These are phyloP conservation scores for Grantiella picta DNA, from an alignment of 2,113 vertebrate genomes.

Conservation along the genomic window DNA sequence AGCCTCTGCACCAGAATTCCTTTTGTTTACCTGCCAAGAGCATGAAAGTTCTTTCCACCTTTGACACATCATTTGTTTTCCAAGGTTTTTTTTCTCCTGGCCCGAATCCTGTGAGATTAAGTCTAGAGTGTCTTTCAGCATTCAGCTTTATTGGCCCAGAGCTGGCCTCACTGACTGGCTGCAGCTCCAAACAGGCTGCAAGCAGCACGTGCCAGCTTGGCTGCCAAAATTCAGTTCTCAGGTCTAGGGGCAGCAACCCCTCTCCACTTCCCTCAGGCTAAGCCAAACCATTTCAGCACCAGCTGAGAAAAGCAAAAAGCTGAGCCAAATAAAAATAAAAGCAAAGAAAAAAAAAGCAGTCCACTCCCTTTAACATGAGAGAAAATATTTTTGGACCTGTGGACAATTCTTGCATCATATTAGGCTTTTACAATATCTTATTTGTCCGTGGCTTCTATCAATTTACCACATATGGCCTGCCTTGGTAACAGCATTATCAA, in stretches of 20 bases:
- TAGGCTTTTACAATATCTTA: not conserved
- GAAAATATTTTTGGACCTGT: not conserved
- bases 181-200: not conserved
- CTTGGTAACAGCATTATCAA: not conserved
- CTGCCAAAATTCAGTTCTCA: not conserved
- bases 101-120: not conserved
- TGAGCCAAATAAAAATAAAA: not conserved
- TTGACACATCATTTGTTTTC: not conserved
- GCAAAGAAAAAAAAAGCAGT: not conserved
- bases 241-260: not conserved
- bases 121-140: not conserved
- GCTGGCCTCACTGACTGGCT: not conserved
- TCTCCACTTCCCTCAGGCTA: not conserved
- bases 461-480: not conserved
- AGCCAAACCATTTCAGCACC: not conserved
- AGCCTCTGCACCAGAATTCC: not conserved
- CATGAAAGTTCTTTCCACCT: not conserved
- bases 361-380: not conserved
- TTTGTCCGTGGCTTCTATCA: not conserved
- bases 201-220: not conserved
- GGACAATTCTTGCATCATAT: not conserved
- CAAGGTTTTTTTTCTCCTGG: not conserved
- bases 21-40: not conserved
- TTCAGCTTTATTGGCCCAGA: not conserved
- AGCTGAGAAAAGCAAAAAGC: not conserved